Evolutionary conservation across 2,888 invertebrate species (phyloP).

Genomic region (Ichneumon xanthorius): DNA sequence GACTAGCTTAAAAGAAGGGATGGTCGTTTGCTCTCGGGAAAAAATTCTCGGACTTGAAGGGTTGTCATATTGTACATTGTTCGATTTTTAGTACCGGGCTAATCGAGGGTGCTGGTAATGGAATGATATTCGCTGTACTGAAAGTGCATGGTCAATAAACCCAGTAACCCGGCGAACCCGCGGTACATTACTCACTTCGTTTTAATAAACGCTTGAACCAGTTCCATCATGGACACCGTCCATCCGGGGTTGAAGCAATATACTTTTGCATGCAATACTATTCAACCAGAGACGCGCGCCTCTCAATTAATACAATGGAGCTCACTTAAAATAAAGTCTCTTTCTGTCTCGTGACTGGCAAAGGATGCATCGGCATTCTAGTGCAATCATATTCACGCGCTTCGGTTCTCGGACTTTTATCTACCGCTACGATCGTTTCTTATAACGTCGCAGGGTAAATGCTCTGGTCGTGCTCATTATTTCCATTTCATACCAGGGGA

Average conservation of each 20-base stretch:
- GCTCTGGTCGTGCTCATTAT: neutral
- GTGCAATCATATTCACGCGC: conserved; percentile 59
- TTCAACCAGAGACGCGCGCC: conserved; percentile 47
- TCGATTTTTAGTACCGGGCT: neutral
- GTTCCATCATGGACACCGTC: conserved; percentile 63
- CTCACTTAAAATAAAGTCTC: conserved; percentile 69
- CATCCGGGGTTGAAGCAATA: conserved; percentile 56
- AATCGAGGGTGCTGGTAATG: conserved; percentile 45
- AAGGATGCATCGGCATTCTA: conserved; percentile 64
- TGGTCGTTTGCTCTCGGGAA: too few relatives aligned
- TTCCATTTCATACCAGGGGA: neutral
- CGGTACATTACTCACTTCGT: conserved; percentile 70
- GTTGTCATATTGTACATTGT: too few relatives aligned
- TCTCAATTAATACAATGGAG: conserved; percentile 74
- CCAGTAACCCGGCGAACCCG: conserved; percentile 75
- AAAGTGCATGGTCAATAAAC: conserved; percentile 71
- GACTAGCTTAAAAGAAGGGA: neutral
- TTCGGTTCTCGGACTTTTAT: conserved; percentile 46
- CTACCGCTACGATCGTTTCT: conserved; percentile 7
- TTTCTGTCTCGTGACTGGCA: conserved; percentile 39
- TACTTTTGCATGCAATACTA: conserved; percentile 70
- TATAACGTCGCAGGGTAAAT: conserved; percentile 15
- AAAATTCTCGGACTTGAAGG: too few relatives aligned
- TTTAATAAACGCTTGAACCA: conserved; percentile 72
- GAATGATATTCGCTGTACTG: conserved; percentile 46